Evolutionary conservation across 2,113 vertebrate genomes (phyloP), one percentile per base, ranked within the genome.

Genomic region (Sminthopsis crassicaudata): DNA sequence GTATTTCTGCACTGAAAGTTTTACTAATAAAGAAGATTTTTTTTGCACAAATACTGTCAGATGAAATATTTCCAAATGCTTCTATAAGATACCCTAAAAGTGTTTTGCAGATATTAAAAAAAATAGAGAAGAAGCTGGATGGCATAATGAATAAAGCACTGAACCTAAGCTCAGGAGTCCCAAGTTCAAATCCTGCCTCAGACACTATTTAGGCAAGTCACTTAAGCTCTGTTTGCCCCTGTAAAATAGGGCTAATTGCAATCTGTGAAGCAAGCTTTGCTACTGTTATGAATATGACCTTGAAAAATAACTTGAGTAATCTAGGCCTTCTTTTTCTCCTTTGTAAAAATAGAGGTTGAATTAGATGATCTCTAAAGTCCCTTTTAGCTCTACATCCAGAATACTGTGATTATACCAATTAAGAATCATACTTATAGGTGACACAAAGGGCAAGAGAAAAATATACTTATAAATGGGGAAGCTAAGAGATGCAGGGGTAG

Each of bases 1-100:
- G 48, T 48, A 60, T 55, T 96, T 92, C 67, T 53, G 94, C 30
- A 46, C 26, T 51, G 12, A 60, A 93, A 93, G 30, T 92, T 93
- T 42, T 92, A 96, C 50, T 14, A 90, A 94, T 55, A n/a, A 27
- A 51, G 46, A 96, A 90, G 46, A 60, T 23, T 57, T 84, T 22
- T 30, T 27, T 90, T 88, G 46, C 55, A 46, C 53, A 93, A 90
- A 90, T 67, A 42, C 24, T 30, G 50, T 54, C n/a, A 8, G 51
- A 60, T 10, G 36, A 96, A 54, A 36, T 27, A 84, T 91, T 25
- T 57, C 91, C 89, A 55, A 89, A 89, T 84, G 53, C 90, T 84
- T 50, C 91, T n/a, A 42, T 0, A 23, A 60, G 53, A 90, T 2
- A 55, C 89, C 51, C 93, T 93, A 76, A 76, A 76, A 14, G 1